Evolutionary conservation across 1,140 invertebrate genomes (phyloP).

Genomic region (Portunus trituberculatus): DNA sequence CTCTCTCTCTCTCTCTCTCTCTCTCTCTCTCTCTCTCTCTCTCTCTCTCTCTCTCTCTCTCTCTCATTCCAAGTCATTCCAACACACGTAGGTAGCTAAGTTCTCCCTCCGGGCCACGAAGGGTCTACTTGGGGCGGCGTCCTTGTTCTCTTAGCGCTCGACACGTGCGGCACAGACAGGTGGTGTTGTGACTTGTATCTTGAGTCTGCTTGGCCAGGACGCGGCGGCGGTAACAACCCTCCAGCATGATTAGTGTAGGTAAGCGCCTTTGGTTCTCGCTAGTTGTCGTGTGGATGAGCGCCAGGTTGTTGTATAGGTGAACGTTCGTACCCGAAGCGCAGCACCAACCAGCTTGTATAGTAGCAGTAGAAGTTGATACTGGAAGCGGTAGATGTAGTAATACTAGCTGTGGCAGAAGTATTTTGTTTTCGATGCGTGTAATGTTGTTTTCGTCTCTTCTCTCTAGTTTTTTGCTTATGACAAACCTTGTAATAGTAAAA

Average conservation of each 20-base stretch:
- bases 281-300: background rate
- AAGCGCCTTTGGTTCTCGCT: background rate
- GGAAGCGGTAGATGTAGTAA: background rate
- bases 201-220: background rate
- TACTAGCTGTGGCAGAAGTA: too few species aligned
- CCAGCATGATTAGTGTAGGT: background rate
- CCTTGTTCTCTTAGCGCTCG: background rate
- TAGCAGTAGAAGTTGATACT: background rate
- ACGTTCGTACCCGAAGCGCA: background rate
- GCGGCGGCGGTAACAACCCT: background rate
- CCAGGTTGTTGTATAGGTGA: background rate
- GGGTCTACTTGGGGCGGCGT: background rate
- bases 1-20: conserved; percentile 20
- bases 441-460: too few species aligned
- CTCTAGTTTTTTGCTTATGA: too few species aligned
- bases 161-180: background rate
- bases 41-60: background rate
- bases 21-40: conserved; percentile 1
- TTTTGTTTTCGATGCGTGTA: too few species aligned
- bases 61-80: background rate
- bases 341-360: background rate
- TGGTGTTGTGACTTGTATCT: background rate
- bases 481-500: background rate
- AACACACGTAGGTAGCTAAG: background rate
- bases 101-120: background rate